phyloP scores from a whole-genome alignment of 2,888 invertebrate genomes.

The Exocentrus adspersus region DNA sequence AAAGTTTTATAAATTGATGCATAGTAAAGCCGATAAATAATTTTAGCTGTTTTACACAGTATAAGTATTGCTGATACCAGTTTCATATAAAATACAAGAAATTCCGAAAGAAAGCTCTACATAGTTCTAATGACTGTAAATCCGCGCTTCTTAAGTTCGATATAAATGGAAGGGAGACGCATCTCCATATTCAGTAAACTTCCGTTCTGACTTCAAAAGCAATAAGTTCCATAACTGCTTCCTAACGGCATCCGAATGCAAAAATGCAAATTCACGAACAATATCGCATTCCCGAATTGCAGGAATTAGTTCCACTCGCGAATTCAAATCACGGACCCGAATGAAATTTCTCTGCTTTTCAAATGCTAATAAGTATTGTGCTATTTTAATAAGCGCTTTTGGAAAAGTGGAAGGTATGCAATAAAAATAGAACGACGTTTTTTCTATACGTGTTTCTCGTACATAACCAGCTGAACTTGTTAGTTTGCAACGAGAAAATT shows the following conservation, averaged over 20 bases:
- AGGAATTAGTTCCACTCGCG: not conserved
- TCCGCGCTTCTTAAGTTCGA: too few species aligned
- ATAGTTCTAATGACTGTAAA: too few species aligned
- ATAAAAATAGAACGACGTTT: conserved; percentile 11
- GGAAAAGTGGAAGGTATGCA: not conserved
- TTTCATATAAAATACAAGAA: too few species aligned
- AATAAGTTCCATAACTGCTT: not conserved
- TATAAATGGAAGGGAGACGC: too few species aligned
- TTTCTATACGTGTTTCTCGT: not conserved
- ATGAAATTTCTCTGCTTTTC: conserved; percentile 3
- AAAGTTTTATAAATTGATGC: too few species aligned
- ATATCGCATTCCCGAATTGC: not conserved
- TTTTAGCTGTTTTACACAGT: too few species aligned
- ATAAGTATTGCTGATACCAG: too few species aligned
- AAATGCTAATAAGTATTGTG: conserved; percentile 12
- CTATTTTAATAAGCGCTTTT: conserved; percentile 16
- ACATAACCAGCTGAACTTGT: not conserved
- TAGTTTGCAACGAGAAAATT: too few species aligned
- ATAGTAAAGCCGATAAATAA: too few species aligned
- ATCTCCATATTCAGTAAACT: too few species aligned
- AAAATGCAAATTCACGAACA: conserved; percentile 1
- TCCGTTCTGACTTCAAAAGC: too few species aligned
- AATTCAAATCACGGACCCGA: conserved; percentile 7
- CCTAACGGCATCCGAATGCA: not conserved
- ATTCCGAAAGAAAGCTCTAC: too few species aligned